Percentiles rank a stretch among this genome's conserved stretches.
Evolutionary conservation across 2,888 invertebrate species (phyloP).

Genomic region (Bombylius major): DNA sequence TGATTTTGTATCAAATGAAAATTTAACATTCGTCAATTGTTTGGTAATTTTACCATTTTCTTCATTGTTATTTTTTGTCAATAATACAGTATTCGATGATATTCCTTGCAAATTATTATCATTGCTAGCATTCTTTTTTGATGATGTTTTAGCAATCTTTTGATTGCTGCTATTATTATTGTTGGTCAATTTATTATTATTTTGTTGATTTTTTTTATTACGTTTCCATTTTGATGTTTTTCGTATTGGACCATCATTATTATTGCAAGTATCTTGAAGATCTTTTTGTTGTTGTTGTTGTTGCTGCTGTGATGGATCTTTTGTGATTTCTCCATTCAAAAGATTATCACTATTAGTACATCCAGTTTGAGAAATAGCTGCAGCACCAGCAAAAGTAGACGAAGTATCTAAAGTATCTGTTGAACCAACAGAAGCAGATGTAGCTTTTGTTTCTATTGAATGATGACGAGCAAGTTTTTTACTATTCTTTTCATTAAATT

Average conservation of each 20-base stretch:
- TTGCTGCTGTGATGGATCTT: neutral
- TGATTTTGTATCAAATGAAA: conserved; percentile 1
- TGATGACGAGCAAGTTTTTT: conserved; percentile 1
- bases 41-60: conserved; percentile 3
- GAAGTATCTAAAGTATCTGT: neutral
- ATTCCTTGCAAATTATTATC: neutral
- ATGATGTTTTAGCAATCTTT: neutral
- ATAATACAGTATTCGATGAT: neutral
- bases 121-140: neutral
- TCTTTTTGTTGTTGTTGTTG: neutral
- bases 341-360: neutral
- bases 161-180: conserved; percentile 1
- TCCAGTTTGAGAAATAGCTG: neutral
- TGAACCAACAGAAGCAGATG: too few species aligned
- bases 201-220: neutral
- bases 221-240: conserved; percentile 1
- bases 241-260: neutral
- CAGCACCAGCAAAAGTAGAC: neutral
- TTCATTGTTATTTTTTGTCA: neutral
- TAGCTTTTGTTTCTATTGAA: neutral
- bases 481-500: conserved; percentile 4
- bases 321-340: neutral
- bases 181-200: neutral
- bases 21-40: conserved; percentile 9
- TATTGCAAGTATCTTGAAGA: neutral